Evolutionary conservation across 1,140 invertebrate genomes (phyloP), one percentile per base, ranked within the genome.

Genomic region (Bombus impatiens): DNA sequence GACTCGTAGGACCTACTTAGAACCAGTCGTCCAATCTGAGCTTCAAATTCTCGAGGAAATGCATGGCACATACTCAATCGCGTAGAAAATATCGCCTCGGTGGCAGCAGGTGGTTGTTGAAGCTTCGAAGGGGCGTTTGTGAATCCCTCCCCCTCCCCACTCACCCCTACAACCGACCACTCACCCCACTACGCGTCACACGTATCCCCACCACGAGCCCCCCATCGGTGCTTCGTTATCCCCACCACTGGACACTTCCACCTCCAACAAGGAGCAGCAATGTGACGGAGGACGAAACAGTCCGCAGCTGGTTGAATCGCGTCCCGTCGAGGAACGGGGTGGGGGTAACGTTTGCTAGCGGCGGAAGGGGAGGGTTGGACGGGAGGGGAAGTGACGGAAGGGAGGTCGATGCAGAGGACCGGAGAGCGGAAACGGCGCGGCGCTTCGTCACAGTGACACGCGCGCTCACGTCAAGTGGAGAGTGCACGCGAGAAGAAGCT

Each of bases 401-500:
- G 78, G 79, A 42, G 59, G 62, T 71, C 47, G 59, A 35, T 57
- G 78, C 82, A 81, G 83, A 82, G 88, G 80, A 87, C 93, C 90
- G 90, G 86, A 88, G 86, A 94, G 94, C 94, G 94, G 95, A 95
- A 95, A 94, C 95, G 94, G 89, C 87, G 86, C 88, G 92, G 88
- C 91, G 90, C 93, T 90, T 93, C 91, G 94, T 94, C 94, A 93
- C 93, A 95, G 95, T 95, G 94, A 95, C 94, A 95, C 94, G 93
- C 95, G 94, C 93, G 94, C 93, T 94, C 94, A 93, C 94, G 94
- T 94, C 94, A 95, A 95, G 94, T 95, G 93, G 93, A 93, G 93
- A 90, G 88, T 87, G 85, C 86, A 84, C 82, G 87, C 87, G 88
- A 88, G 78, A 86, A 70, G 78, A 81, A 84, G 78, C 84, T 85